phyloP scores from a whole-genome alignment of 2,797 vertebrate genomes.

The Galago senegalensis region DNA sequence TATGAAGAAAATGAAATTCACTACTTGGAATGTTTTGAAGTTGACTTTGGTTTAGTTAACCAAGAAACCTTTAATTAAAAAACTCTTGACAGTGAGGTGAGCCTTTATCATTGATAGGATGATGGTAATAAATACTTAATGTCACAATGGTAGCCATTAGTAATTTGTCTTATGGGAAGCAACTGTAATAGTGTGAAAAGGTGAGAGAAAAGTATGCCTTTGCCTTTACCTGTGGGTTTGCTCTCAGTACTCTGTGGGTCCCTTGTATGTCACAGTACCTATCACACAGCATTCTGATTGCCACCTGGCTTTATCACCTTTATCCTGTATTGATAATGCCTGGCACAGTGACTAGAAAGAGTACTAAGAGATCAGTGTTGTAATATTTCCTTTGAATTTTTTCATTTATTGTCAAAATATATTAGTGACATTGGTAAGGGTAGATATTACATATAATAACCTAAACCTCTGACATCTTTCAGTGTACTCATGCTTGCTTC shows the following conservation, averaged over 20 bases:
- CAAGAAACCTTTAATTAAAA: not conserved
- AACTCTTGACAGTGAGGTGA: not conserved
- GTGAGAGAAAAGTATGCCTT: not conserved
- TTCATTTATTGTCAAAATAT: not conserved
- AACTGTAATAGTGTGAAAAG: not conserved
- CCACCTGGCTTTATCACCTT: not conserved
- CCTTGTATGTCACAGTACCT: not conserved
- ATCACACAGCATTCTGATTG: not conserved
- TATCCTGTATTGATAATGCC: not conserved
- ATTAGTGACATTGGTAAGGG: not conserved
- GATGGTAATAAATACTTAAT: not conserved
- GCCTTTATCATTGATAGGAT: not conserved
- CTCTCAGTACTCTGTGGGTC: not conserved
- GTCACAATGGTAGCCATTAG: not conserved
- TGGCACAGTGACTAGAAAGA: not conserved
- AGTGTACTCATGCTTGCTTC: not conserved
- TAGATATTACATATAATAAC: not conserved
- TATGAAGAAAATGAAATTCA: not conserved
- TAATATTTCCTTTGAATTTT: not conserved
- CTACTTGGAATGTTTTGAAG: conserved; percentile 16
- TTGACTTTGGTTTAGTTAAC: not conserved
- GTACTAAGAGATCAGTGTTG: not conserved
- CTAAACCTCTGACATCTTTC: not conserved
- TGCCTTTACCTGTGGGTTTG: not conserved
- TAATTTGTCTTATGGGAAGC: not conserved